These are phyloP conservation scores for Helicoverpa zea DNA, from an alignment of 1,140 invertebrate species.

Conservation along the genomic window DNA sequence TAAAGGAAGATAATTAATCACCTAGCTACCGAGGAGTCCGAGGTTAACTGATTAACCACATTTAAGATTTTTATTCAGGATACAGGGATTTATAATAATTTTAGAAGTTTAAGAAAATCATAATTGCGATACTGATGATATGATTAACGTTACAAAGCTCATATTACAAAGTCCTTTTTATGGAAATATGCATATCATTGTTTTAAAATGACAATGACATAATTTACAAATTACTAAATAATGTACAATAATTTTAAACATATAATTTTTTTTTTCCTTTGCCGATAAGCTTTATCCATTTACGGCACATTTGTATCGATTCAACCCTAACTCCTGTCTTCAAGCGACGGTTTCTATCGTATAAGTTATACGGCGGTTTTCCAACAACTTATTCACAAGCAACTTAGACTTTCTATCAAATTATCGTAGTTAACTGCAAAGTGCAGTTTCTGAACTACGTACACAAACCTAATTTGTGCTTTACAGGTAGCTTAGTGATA, in stretches of 20 bases:
- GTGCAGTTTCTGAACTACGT: neutral
- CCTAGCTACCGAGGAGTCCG: neutral
- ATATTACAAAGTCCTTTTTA: neutral
- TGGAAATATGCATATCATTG: too few relatives aligned
- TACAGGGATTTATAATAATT: neutral
- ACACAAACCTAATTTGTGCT: too few relatives aligned
- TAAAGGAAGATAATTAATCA: constrained; percentile 42
- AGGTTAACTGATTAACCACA: constrained; percentile 36
- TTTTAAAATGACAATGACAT: too few relatives aligned
- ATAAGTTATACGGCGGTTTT: too few relatives aligned
- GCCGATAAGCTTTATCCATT: constrained; percentile 29
- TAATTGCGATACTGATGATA: too few relatives aligned
- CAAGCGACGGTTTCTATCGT: too few relatives aligned
- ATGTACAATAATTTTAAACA: too few relatives aligned
- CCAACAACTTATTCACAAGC: too few relatives aligned
- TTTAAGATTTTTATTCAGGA: constrained; percentile 20
- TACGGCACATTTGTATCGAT: constrained; percentile 8
- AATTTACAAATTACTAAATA: too few relatives aligned
- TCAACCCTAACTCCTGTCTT: neutral
- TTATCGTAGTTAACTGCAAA: too few relatives aligned
- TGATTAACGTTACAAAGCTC: neutral
- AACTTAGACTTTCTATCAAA: too few relatives aligned
- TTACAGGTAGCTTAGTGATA: too few relatives aligned
- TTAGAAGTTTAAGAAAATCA: neutral
- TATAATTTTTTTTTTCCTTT: neutral